Conservation (phyloP, 2,113 vertebrate genomes). For the Dipodomys ordii region DNA sequence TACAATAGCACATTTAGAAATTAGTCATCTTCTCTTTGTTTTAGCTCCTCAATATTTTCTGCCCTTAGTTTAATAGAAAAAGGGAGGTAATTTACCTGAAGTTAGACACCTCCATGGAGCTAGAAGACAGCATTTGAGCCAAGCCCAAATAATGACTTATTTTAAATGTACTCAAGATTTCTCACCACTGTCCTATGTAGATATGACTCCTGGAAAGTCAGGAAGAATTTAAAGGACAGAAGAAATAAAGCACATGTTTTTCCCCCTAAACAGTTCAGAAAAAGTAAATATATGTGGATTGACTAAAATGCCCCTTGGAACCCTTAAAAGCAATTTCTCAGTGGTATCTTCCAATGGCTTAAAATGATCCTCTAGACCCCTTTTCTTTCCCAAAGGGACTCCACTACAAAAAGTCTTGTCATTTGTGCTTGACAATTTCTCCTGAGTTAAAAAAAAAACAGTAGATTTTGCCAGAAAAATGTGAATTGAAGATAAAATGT, state of each 20-base stretch:
- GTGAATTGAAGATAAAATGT: constrained; percentile 41
- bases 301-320: neutral
- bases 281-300: constrained; percentile 21
- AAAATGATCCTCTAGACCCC: constrained; percentile 30
- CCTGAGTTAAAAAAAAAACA: constrained; percentile 28
- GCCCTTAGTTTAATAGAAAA: neutral
- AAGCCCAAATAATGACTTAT: neutral
- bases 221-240: neutral
- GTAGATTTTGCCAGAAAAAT: constrained; percentile 11
- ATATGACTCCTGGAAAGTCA: neutral
- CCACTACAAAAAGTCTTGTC: constrained; percentile 47
- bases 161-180: neutral
- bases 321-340: constrained; percentile 60
- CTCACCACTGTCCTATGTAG: neutral
- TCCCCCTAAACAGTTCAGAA: neutral
- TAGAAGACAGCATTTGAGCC: neutral
- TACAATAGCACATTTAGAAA: neutral
- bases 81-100: neutral
- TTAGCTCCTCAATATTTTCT: neutral
- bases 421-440: constrained; percentile 61
- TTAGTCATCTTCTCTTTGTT: neutral
- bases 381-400: constrained; percentile 51
- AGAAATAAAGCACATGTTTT: neutral
- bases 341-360: neutral
- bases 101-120: neutral